A percentile compares a stretch with the other conserved stretches of the same genome.
Conservation (phyloP, 2,797 vertebrate genomes). For the Thunnus albacares region DNA sequence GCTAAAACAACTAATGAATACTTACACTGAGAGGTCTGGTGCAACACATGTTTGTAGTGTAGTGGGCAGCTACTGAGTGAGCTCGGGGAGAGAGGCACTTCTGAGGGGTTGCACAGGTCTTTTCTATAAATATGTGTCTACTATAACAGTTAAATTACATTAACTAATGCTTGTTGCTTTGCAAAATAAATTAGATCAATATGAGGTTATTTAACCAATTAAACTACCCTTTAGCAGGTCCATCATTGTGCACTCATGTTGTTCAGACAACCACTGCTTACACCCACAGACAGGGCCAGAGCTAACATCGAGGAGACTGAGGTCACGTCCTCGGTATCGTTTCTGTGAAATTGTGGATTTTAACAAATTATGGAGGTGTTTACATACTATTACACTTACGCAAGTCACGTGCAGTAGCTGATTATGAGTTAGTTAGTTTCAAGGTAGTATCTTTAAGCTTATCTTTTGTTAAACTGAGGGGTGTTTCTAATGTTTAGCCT, state of each 20-base stretch:
- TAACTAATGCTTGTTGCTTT: slow-evolving; percentile 3
- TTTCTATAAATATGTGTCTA: slow-evolving; percentile 27
- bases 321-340: slow-evolving; percentile 6
- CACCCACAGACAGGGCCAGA: slow-evolving; percentile 1
- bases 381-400: background rate
- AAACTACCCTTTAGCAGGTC: background rate
- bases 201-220: background rate
- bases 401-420: no score
- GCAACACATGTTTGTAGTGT: slow-evolving; percentile 79
- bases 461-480: no score
- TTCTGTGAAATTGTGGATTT: background rate
- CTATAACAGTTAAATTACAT: slow-evolving; percentile 7
- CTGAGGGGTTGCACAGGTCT: slow-evolving; percentile 34
- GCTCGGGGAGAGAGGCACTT: slow-evolving; percentile 46
- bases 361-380: background rate
- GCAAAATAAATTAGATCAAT: slow-evolving; percentile 27
- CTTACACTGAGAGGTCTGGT: slow-evolving; percentile 77
- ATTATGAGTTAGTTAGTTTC: no score
- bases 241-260: background rate
- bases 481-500: no score
- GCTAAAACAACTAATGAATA: slow-evolving; percentile 84
- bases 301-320: background rate
- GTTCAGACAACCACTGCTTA: background rate
- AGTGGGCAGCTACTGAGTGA: slow-evolving; percentile 77
- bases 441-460: no score